Evolutionary conservation across 2,888 invertebrate species (phyloP).

Genomic region (Abscondita cerata): DNA sequence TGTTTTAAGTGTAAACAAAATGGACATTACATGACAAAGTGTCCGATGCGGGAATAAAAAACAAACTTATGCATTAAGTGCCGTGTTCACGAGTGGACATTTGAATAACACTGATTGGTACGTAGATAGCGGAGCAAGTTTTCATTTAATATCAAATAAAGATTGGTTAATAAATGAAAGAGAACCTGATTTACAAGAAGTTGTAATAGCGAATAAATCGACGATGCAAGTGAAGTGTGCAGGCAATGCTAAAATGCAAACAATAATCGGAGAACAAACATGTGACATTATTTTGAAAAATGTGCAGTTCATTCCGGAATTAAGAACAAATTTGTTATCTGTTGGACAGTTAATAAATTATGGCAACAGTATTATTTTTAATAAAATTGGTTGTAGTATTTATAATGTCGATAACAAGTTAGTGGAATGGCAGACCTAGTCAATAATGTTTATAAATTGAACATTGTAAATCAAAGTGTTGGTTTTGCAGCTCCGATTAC

Average conservation of each 20-base stretch:
- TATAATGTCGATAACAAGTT: constrained; percentile 15
- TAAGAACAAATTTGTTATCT: constrained; percentile 33
- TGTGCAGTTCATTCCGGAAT: constrained; percentile 18
- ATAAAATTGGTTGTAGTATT: constrained; percentile 17
- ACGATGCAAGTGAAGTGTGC: constrained; percentile 14
- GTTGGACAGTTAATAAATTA: too few species aligned
- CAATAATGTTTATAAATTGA: too few species aligned
- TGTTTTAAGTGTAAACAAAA: constrained; percentile 31
- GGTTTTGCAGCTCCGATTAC: too few species aligned
- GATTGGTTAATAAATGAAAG: constrained; percentile 23
- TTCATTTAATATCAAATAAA: constrained; percentile 40
- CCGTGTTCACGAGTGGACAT: constrained; percentile 38
- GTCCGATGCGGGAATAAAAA: constrained; percentile 9
- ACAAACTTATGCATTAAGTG: constrained; percentile 40
- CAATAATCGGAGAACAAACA: constrained; percentile 10
- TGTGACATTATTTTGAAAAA: constrained; percentile 19
- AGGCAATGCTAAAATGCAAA: constrained; percentile 13
- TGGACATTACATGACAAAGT: constrained; percentile 32
- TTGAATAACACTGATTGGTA: constrained; percentile 45
- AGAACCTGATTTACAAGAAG: constrained; percentile 7
- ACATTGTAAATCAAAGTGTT: too few species aligned
- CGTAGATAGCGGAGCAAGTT: constrained; percentile 44
- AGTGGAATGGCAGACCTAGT: constrained; percentile 20
- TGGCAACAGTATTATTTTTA: constrained; percentile 26
- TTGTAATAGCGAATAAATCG: constrained; percentile 23